These are phyloP conservation scores for Myiozetetes cayanensis DNA, from an alignment of 2,113 vertebrate genomes.

Conservation along the genomic window DNA sequence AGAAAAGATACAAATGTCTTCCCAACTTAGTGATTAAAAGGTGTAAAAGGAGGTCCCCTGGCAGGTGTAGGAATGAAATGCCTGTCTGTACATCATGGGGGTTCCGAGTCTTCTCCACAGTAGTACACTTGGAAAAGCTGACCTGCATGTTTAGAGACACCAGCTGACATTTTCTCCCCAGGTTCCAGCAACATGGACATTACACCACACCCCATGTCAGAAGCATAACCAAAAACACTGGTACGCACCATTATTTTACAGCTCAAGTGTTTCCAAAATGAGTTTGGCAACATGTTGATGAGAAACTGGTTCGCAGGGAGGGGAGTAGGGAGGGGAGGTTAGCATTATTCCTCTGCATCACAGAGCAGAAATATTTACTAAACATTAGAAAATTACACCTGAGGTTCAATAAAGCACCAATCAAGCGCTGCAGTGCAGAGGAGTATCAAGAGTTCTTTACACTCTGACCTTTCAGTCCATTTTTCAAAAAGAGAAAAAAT, in stretches of 20 bases:
- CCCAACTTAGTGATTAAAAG: not conserved
- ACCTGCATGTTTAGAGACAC: not conserved
- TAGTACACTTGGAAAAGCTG: not conserved
- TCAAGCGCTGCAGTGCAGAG: not conserved
- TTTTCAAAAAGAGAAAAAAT: not conserved
- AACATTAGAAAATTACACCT: not conserved
- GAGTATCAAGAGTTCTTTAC: not conserved
- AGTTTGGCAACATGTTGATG: accelerated
- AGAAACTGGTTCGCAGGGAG: not conserved
- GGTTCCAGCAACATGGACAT: not conserved
- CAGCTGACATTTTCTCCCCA: not conserved
- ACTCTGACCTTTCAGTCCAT: accelerated
- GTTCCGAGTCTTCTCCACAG: not conserved
- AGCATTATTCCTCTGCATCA: not conserved
- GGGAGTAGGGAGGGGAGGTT: not conserved
- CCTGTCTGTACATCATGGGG: not conserved
- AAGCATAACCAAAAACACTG: not conserved
- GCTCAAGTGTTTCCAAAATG: not conserved
- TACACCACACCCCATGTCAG: not conserved
- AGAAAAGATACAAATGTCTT: not conserved
- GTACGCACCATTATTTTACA: not conserved
- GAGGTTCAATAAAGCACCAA: not conserved
- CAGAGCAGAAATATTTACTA: not conserved
- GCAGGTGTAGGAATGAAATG: not conserved
- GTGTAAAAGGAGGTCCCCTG: not conserved